phyloP scores from a whole-genome alignment of 2,797 vertebrate genomes.

The Chelonia mydas region DNA sequence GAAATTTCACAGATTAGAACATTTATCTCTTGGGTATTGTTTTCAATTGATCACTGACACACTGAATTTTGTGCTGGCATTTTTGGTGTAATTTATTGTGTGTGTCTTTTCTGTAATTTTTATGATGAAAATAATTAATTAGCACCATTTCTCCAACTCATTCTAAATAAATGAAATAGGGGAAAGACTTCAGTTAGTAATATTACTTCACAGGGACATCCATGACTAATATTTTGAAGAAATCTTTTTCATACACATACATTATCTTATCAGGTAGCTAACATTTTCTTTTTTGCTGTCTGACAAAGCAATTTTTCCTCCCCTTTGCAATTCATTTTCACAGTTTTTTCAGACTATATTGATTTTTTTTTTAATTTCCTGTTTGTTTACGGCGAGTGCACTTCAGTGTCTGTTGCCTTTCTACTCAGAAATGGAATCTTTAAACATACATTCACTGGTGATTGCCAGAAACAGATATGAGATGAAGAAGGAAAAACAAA shows the following conservation, averaged over 20 bases:
- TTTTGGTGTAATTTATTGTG: neutral
- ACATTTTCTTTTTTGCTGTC: neutral
- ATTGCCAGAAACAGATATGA: neutral
- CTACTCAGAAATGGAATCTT: neutral
- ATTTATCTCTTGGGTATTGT: neutral
- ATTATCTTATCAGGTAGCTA: neutral
- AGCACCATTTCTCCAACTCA: neutral
- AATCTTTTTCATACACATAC: neutral
- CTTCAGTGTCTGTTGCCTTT: neutral
- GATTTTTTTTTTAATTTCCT: neutral
- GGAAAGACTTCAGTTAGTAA: neutral
- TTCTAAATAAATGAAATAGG: neutral
- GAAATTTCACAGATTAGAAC: neutral
- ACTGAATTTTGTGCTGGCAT: neutral
- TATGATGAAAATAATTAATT: neutral
- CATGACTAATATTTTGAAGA: neutral
- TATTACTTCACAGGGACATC: neutral
- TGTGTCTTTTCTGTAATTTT: neutral
- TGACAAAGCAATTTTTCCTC: conserved; percentile 24
- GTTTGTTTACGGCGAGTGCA: conserved; percentile 12
- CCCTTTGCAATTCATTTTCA: neutral
- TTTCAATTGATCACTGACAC: neutral
- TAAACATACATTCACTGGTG: neutral
- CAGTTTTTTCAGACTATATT: neutral
- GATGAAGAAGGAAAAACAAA: neutral